Percentiles rank a stretch among this genome's conserved stretches.
Evolutionary conservation across 1,140 invertebrate genomes (phyloP).

Genomic region (Chelonus insularis): DNA sequence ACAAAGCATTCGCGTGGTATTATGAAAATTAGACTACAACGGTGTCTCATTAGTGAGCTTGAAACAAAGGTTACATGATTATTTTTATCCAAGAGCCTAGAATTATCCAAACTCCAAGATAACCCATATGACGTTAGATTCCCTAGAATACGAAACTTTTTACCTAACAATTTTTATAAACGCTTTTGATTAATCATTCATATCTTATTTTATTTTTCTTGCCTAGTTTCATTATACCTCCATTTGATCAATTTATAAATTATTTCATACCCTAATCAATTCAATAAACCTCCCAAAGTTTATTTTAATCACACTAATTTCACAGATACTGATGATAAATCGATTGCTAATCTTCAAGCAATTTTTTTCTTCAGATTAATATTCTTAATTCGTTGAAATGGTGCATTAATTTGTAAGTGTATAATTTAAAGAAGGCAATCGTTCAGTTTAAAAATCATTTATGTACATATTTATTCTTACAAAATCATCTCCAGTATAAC

Average conservation of each 20-base stretch:
- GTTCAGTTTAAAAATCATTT: no score
- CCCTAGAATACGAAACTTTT: slow-evolving; percentile 25
- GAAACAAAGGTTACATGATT: slow-evolving; percentile 36
- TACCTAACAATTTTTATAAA: slow-evolving; percentile 48
- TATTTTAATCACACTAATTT: slow-evolving; percentile 15
- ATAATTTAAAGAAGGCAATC: no score
- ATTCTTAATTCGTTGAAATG: no score
- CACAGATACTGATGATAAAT: background rate
- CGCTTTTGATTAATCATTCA: slow-evolving; percentile 20
- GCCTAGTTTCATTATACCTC: background rate
- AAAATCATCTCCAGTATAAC: no score
- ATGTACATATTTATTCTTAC: no score
- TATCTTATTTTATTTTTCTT: no score
- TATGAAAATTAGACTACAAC: slow-evolving; percentile 32
- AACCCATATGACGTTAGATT: slow-evolving; percentile 30
- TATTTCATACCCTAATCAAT: background rate
- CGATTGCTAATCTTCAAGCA: background rate
- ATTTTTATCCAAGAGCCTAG: slow-evolving; percentile 17
- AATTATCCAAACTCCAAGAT: slow-evolving; percentile 35
- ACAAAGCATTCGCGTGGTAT: slow-evolving; percentile 26
- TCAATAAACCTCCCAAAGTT: slow-evolving; percentile 1
- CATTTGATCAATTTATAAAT: no score
- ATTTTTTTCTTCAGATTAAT: no score
- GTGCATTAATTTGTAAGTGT: no score
- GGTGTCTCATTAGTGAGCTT: slow-evolving; percentile 41